Evolutionary conservation across 2,888 invertebrate species (phyloP).

Genomic region (Drosophila siamana): DNA sequence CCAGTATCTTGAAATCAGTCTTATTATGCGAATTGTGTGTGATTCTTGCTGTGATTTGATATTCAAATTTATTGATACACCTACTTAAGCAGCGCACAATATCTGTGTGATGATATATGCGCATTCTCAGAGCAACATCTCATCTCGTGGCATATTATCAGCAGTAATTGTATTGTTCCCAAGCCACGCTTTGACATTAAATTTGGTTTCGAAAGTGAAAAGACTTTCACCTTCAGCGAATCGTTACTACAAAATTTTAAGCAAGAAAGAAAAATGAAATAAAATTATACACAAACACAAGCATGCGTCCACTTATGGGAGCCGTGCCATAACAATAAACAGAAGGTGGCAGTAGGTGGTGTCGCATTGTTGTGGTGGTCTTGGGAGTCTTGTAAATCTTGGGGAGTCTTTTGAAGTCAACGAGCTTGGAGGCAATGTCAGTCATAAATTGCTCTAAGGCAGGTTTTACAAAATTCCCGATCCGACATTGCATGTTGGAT

Average conservation of each 20-base stretch:
- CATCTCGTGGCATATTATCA: constrained; percentile 46
- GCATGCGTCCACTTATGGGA: constrained; percentile 30
- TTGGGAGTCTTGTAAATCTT: constrained; percentile 20
- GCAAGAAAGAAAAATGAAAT: constrained; percentile 57
- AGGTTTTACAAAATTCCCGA: constrained; percentile 21
- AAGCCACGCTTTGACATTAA: constrained; percentile 72
- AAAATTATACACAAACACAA: constrained; percentile 46
- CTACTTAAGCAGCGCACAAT: constrained; percentile 8
- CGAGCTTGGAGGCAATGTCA: constrained; percentile 42
- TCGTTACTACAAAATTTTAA: constrained; percentile 61
- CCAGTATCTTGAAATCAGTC: not conserved
- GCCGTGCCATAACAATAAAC: constrained; percentile 25
- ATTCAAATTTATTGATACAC: not conserved
- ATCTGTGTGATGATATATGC: not conserved
- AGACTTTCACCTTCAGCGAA: constrained; percentile 83
- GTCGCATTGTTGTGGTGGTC: constrained; percentile 42
- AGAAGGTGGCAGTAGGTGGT: constrained; percentile 41
- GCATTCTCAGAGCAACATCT: constrained; percentile 15
- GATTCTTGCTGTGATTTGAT: not conserved
- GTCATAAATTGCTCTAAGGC: constrained; percentile 33
- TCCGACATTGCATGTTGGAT: constrained; percentile 30
- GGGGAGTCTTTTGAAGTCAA: constrained; percentile 6
- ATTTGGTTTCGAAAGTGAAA: constrained; percentile 81
- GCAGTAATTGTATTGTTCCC: constrained; percentile 65
- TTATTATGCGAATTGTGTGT: not conserved